phyloP scores from a whole-genome alignment of 2,888 invertebrate genomes.

The Poecilus cupreus region DNA sequence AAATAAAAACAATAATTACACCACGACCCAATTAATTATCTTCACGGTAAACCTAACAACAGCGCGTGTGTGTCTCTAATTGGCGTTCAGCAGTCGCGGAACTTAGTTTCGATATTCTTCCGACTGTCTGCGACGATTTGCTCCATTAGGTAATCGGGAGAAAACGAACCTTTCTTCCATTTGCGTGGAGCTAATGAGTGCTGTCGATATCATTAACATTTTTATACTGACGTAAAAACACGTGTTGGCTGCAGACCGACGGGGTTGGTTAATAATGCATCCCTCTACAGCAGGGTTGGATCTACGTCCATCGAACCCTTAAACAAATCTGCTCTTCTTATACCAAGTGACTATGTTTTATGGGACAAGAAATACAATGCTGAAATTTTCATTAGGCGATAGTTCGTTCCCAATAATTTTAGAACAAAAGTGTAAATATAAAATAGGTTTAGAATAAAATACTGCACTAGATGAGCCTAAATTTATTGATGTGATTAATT shows the following conservation, averaged over 20 bases:
- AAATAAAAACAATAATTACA: slow-evolving; percentile 47
- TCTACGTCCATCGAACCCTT: no score
- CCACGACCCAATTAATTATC: slow-evolving; percentile 50
- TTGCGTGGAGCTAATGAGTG: slow-evolving; percentile 54
- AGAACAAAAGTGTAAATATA: no score
- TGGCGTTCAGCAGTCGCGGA: slow-evolving; percentile 46
- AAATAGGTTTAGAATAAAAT: no score
- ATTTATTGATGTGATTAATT: no score
- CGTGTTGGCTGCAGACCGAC: slow-evolving; percentile 42
- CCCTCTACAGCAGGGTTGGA: no score
- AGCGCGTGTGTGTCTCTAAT: slow-evolving; percentile 46
- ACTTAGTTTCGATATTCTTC: slow-evolving; percentile 42
- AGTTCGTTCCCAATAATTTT: no score
- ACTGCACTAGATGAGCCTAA: no score
- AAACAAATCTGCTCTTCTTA: no score
- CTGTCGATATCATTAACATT: slow-evolving; percentile 55
- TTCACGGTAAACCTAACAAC: slow-evolving; percentile 36
- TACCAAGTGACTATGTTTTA: no score
- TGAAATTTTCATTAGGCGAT: no score
- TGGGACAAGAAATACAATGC: no score
- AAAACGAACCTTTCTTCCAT: slow-evolving; percentile 32
- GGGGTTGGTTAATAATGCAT: slow-evolving; percentile 42
- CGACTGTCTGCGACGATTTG: neutral
- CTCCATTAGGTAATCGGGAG: slow-evolving; percentile 4
- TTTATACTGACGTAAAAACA: slow-evolving; percentile 56